phyloP scores from a whole-genome alignment of 2,113 vertebrate species.

The Cromileptes altivelis region DNA sequence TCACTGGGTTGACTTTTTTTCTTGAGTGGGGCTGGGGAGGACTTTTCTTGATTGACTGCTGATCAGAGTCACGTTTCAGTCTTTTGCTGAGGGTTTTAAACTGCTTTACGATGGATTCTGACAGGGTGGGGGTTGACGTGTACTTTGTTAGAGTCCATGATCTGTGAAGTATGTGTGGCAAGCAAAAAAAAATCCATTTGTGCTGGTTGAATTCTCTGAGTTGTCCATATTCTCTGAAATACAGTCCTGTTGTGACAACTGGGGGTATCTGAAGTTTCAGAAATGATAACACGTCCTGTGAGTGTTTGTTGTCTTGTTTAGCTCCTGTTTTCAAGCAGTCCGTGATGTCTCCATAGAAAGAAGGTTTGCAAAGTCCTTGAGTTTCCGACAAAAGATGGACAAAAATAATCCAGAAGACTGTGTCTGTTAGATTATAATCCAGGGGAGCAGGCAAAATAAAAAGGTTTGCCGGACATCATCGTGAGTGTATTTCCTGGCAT shows the following conservation, averaged over 20 bases:
- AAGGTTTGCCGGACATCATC: background rate
- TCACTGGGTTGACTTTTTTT: slow-evolving; percentile 75
- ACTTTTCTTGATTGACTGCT: slow-evolving; percentile 76
- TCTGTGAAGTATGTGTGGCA: slow-evolving; percentile 16
- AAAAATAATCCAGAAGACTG: slow-evolving; percentile 33
- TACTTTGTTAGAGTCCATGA: slow-evolving; percentile 48
- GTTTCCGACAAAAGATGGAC: background rate
- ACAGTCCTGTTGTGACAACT: slow-evolving; percentile 14
- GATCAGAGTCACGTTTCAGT: slow-evolving; percentile 69
- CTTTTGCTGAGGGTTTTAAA: slow-evolving; percentile 50
- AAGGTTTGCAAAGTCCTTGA: background rate
- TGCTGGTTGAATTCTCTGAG: slow-evolving; percentile 24
- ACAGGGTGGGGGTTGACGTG: background rate
- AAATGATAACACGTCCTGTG: slow-evolving; percentile 1
- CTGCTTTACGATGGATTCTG: slow-evolving; percentile 36
- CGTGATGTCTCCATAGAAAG: background rate
- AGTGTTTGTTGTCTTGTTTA: background rate
- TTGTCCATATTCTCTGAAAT: slow-evolving; percentile 16
- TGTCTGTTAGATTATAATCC: slow-evolving; percentile 41
- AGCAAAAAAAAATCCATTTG: slow-evolving; percentile 9
- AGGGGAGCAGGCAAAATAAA: background rate
- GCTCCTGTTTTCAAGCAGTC: slow-evolving; percentile 8
- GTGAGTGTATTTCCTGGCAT: background rate
- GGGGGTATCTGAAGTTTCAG: background rate
- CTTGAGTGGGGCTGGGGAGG: slow-evolving; percentile 69